Evolutionary conservation across 2,113 vertebrate species (phyloP), one percentile per base, ranked within the genome.

Genomic region (Serilophus lunatus): DNA sequence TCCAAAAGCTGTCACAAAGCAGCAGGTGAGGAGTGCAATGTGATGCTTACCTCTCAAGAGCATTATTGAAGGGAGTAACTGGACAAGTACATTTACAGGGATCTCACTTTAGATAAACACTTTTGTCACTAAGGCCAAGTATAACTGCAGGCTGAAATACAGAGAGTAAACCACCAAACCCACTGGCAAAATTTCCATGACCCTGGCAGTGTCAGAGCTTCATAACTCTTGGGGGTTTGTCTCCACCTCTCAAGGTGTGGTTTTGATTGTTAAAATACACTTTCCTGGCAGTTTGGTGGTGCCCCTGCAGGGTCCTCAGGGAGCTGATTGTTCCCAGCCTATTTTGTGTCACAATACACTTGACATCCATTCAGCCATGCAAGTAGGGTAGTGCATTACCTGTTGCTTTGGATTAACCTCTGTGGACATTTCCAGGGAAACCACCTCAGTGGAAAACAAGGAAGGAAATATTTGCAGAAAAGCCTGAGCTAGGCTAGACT

Each of bases 271-370:
- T 76, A 78, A 88, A 82, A 75, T 47, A 61, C n/a, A 42, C 16
- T 45, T 86, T 86, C 40, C 63, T 47, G 26, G 59, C 16, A 65
- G n/a, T 83, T 51, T 33, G 35, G 61, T 38, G 49, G 38, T 56
- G 35, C 49, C 59, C 77, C 42, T 33, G 68, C 12, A 24, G 38
- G 4, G 5, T 20, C 36, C 70, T 59, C 83, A 47, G 56, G 53
- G 47, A 44, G 18, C 15, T 8, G 11, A 22, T 50, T 53, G 60
- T 86, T 64, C 1, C 1, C 51, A 59, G 60, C 12, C 40, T 51
- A 8, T 76, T 69, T 44, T 56, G 50, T 74, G 74, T 44, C 0
- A 0, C 54, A 76, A 33, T 35, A 53, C 0, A 1, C 13, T 44
- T 31, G 18, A 64, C 31, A 38, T 15, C 44, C 3, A 3, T 35